Percentiles rank a stretch among this genome's conserved stretches.
These are phyloP conservation scores for Siniperca obscura DNA, from an alignment of 2,797 vertebrate species.

Conservation along the genomic window DNA sequence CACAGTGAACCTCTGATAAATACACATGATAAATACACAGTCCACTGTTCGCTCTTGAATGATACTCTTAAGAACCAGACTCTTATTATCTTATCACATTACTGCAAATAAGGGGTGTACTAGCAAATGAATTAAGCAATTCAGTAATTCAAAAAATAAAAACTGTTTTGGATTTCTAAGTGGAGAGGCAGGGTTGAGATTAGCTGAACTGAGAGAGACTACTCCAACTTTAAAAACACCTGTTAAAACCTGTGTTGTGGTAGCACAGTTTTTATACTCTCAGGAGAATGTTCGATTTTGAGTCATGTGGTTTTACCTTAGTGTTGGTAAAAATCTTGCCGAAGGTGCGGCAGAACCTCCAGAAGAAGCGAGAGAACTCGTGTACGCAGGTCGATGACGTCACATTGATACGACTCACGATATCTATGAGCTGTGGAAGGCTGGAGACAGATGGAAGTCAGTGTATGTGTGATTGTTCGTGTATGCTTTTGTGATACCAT, in stretches of 20 bases:
- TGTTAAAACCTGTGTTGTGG: neutral
- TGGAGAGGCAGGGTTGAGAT: neutral
- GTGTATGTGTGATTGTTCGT: neutral
- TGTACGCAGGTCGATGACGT: conserved; percentile 96
- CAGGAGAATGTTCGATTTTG: neutral
- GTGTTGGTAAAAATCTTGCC: conserved; percentile 99
- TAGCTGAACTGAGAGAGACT: neutral
- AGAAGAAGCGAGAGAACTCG: conserved; percentile 99
- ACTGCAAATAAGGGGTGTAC: no score
- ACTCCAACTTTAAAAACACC: neutral
- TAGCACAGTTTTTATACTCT: neutral
- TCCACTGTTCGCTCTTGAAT: neutral
- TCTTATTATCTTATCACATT: neutral
- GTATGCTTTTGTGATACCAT: neutral
- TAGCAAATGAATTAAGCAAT: neutral
- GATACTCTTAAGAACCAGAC: neutral
- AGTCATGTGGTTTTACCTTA: conserved; percentile 67
- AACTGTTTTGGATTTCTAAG: neutral
- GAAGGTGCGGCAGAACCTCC: conserved; percentile 97
- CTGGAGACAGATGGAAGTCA: conserved; percentile 70
- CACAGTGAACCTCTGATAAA: neutral
- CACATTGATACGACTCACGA: conserved; percentile 96
- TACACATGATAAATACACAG: neutral
- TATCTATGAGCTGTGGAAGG: conserved; percentile 96
- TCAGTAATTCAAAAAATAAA: neutral